Base-by-base conservation (phyloP, 2,797 vertebrate species). In the Apogon talboti region DNA sequence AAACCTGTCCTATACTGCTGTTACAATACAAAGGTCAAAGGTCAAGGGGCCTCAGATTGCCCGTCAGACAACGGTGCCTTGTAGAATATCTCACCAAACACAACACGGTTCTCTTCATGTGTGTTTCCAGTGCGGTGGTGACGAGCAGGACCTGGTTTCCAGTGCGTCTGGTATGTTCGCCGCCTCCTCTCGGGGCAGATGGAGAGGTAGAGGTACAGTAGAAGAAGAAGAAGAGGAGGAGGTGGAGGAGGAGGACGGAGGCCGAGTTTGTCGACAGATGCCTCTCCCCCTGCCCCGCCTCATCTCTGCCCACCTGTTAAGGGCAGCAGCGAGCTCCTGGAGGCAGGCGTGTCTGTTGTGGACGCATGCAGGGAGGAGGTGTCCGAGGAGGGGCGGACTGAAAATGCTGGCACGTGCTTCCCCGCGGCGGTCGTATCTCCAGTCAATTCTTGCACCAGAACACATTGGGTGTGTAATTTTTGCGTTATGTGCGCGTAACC, bases 221-320 rank as follows among this genome's bases (percentile, higher is more conserved):
- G 66, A 88, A 54, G 59, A 81, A 81, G 78, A 24, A 5, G 21
- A 2, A 5, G 21, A 24, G 21, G 21, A 24, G n/a, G n/a, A n/a
- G n/a, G n/a, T n/a, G n/a, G n/a, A n/a, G 21, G 21, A 24, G 21
- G 21, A 24, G 21, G 21, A 68, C 3, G 84, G 77, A 82, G 70
- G 84, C 79, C 38, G 86, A 79, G 77, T 81, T 80, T 81, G 84
- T 76, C 14, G 87, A 86, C 91, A 92, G 92, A 92, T 92, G 92
- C 83, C 85, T 74, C 81, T 19, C 67, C 56, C 80, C 42, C 59
- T 48, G 56, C 75, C 68, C 63, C 77, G 63, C 76, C 66, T 79
- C 55, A 11, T 19, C 68, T 71, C 43, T 15, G 83, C 86, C 88
- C 91, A 91, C 90, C 92, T 91, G 90, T 92, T 92, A 78, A 79